Evolutionary conservation across 2,888 invertebrate species (phyloP).

Genomic region (Limnephilus rhombicus): DNA sequence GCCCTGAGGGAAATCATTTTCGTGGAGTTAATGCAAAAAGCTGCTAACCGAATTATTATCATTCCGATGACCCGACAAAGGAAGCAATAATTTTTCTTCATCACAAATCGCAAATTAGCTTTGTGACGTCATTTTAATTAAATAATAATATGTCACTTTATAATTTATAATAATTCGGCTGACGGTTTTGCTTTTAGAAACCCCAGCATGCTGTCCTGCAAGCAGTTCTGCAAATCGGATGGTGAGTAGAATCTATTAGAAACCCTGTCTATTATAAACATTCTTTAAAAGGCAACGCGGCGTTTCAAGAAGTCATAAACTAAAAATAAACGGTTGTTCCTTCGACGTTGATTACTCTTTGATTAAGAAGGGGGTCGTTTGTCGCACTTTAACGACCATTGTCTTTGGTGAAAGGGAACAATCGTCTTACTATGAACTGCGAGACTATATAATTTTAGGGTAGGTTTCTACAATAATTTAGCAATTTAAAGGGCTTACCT

Average conservation of each 20-base stretch:
- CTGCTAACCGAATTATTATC: no score
- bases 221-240: no score
- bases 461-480: background rate
- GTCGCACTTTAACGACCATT: background rate
- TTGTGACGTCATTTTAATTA: no score
- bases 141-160: no score
- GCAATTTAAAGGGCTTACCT: background rate
- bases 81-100: no score
- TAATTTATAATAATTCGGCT: no score
- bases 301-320: background rate
- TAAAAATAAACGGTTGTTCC: background rate
- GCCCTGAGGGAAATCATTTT: no score
- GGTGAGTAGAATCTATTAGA: background rate
- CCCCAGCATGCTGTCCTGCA: no score
- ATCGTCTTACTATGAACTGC: background rate
- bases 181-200: no score
- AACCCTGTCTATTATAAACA: background rate
- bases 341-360: background rate
- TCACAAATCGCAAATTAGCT: no score
- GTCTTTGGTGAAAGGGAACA: background rate
- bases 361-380: background rate
- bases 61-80: no score
- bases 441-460: background rate
- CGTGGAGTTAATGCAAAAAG: no score
- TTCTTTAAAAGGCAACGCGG: background rate